phyloP scores from a whole-genome alignment of 1,140 invertebrate species.

The Centruroides vittatus region DNA sequence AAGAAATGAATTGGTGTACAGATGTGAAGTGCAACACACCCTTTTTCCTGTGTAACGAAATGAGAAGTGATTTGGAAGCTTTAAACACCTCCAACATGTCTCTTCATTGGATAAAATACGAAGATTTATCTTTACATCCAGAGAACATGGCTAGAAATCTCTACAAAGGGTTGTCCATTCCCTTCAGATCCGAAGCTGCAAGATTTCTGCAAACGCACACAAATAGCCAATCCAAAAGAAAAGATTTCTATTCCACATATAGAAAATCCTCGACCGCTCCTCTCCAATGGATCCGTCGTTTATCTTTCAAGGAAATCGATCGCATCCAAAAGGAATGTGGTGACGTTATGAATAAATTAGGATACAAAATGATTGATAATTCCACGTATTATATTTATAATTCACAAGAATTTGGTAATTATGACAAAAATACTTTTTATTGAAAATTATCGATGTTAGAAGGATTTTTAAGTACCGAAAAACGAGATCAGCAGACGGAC shows the following conservation, averaged over 20 bases:
- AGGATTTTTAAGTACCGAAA: no score
- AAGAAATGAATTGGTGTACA: conserved; percentile 71
- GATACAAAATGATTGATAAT: conserved; percentile 2
- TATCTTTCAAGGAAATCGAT: conserved; percentile 1
- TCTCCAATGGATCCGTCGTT: conserved; percentile 2
- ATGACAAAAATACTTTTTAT: no score
- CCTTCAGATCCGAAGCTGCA: conserved; percentile 5
- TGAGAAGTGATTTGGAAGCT: conserved; percentile 53
- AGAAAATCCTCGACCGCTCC: conserved; percentile 7
- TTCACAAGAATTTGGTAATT: no score
- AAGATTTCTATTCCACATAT: conserved; percentile 12
- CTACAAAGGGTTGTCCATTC: conserved; percentile 56
- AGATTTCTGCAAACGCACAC: conserved; percentile 18
- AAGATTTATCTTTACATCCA: conserved; percentile 64
- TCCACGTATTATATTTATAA: not conserved
- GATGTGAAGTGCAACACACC: conserved; percentile 65
- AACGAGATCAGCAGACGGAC: no score
- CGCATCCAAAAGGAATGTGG: conserved; percentile 6
- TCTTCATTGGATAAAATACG: conserved; percentile 47
- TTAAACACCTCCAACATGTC: conserved; percentile 50
- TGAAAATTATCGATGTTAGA: no score
- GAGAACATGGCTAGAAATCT: conserved; percentile 51
- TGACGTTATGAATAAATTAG: conserved; percentile 1
- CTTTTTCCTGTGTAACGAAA: conserved; percentile 55
- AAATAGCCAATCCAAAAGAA: conserved; percentile 1